These are phyloP conservation scores for Psix sp. DNA, from an alignment of 1,140 invertebrate genomes.

Conservation along the genomic window DNA sequence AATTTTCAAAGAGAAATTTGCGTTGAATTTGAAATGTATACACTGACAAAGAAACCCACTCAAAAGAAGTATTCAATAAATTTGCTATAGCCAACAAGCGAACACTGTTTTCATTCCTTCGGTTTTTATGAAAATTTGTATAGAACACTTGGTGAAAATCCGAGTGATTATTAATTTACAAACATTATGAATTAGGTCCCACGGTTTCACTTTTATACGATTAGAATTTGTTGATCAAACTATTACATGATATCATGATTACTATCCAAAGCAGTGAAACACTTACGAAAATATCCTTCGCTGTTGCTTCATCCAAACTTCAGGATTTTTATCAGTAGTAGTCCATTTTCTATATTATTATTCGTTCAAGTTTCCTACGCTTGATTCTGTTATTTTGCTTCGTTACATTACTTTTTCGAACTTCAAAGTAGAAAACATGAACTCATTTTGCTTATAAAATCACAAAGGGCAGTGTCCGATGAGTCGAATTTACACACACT, in stretches of 20 bases:
- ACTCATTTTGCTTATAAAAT: conserved; percentile 23
- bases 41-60: too few species aligned
- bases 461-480: conserved; percentile 31
- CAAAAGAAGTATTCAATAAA: not conserved
- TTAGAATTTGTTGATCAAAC: conserved; percentile 33
- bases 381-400: not conserved
- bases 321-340: conserved; percentile 40
- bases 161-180: conserved; percentile 50
- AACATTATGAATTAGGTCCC: conserved; percentile 54
- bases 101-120: conserved; percentile 8
- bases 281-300: conserved; percentile 34
- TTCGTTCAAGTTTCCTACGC: conserved; percentile 1
- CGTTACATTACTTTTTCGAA: conserved; percentile 16
- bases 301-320: conserved; percentile 15
- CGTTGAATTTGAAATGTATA: too few species aligned
- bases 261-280: conserved; percentile 23
- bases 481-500: conserved; percentile 6
- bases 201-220: conserved; percentile 41
- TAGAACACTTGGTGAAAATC: conserved; percentile 51
- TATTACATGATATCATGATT: conserved; percentile 36
- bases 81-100: conserved; percentile 21
- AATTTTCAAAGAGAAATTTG: too few species aligned
- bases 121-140: conserved; percentile 44
- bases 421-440: conserved; percentile 30
- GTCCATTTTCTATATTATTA: conserved; percentile 6